phyloP scores from a whole-genome alignment of 2,797 vertebrate genomes.

The Diplodus puntazzo region DNA sequence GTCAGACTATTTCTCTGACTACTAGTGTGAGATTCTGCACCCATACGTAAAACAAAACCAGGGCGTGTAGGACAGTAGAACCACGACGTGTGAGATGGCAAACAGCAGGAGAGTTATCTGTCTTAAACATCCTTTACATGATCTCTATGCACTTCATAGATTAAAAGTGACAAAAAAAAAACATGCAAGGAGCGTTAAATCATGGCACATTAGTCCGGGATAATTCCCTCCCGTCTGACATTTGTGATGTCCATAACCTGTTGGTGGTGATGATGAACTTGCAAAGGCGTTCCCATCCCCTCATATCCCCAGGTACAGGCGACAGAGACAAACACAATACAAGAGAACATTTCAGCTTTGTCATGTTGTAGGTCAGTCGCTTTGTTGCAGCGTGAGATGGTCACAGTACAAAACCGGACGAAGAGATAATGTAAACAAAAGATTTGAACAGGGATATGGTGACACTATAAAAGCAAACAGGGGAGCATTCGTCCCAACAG shows the following conservation, averaged over 20 bases:
- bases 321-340: constrained; percentile 49
- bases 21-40: neutral
- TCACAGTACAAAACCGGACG: constrained; percentile 50
- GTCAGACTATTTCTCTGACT: neutral
- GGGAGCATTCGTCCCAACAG: constrained; percentile 35
- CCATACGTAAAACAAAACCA: neutral
- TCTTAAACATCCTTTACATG: neutral
- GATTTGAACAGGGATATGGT: constrained; percentile 57
- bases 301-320: constrained; percentile 40
- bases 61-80: neutral
- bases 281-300: constrained; percentile 62
- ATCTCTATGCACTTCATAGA: neutral
- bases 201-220: too few species aligned
- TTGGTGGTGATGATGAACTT: neutral
- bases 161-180: neutral
- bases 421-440: constrained; percentile 73
- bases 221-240: neutral
- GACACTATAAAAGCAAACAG: constrained; percentile 79
- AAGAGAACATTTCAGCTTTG: constrained; percentile 70
- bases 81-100: neutral
- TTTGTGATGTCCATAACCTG: neutral
- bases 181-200: neutral
- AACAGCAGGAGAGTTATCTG: neutral
- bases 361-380: constrained; percentile 82
- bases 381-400: constrained; percentile 66